phyloP scores from a whole-genome alignment of 2,113 vertebrate species.

The Myrmecophaga tridactyla region DNA sequence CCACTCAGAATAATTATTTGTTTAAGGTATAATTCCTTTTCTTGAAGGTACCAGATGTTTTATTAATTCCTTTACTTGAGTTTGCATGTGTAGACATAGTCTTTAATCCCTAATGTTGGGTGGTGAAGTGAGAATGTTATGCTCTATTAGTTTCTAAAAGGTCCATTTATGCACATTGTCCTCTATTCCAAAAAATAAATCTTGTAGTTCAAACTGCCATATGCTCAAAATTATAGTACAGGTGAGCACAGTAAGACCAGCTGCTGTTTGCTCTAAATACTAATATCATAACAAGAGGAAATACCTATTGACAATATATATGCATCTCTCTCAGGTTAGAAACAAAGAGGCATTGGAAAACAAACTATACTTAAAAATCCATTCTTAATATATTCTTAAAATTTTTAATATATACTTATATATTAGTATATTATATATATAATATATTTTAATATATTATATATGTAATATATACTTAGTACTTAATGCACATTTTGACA shows the following conservation, averaged over 20 bases:
- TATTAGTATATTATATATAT: too few relatives aligned
- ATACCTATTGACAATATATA: neutral
- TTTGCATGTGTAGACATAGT: neutral
- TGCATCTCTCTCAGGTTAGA: neutral
- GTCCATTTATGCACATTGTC: neutral
- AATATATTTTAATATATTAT: neutral
- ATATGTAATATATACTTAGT: neutral
- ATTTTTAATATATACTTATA: neutral
- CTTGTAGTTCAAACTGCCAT: neutral
- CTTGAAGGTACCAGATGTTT: conserved; percentile 21
- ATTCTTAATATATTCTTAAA: neutral
- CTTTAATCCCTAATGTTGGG: neutral
- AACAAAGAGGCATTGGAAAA: neutral
- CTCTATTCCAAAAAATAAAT: neutral
- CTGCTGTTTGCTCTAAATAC: neutral
- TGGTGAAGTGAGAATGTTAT: neutral
- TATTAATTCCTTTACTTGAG: conserved; percentile 17
- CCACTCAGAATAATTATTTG: neutral
- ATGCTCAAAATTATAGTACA: neutral
- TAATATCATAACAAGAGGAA: neutral
- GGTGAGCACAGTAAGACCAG: conserved; percentile 6
- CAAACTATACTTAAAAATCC: neutral
- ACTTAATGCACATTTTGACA: too few relatives aligned
- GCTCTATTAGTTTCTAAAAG: neutral
- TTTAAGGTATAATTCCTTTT: neutral